A percentile compares a stretch with the other conserved stretches of the same genome.
These are phyloP conservation scores for Orestias chungarensis DNA, from an alignment of 2,797 vertebrate genomes.

Conservation along the genomic window DNA sequence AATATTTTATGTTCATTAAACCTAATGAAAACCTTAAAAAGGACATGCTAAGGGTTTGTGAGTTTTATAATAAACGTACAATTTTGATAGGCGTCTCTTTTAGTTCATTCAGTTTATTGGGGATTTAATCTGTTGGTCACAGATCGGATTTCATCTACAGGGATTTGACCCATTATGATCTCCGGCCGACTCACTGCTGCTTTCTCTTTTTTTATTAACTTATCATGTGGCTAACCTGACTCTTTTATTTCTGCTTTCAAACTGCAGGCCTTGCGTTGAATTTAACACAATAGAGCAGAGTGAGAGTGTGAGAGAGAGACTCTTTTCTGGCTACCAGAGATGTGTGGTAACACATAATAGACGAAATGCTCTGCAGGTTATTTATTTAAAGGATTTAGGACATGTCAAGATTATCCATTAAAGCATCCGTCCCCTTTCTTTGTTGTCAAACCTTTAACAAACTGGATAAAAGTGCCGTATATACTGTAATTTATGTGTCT, in stretches of 20 bases:
- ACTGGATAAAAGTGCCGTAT: neutral
- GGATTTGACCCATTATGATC: too few relatives aligned
- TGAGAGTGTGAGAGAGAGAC: neutral
- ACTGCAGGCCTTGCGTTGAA: slow-evolving; percentile 3
- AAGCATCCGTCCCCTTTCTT: neutral
- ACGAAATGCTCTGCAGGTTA: neutral
- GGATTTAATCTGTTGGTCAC: neutral
- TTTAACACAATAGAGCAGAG: too few relatives aligned
- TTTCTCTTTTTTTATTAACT: neutral
- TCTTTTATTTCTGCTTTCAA: neutral
- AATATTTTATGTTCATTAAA: neutral
- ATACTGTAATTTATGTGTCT: neutral
- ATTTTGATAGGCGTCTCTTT: too few relatives aligned
- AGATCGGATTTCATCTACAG: neutral
- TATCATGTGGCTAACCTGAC: neutral
- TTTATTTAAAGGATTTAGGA: neutral
- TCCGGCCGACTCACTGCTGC: neutral
- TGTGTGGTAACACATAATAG: neutral
- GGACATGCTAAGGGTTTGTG: too few relatives aligned
- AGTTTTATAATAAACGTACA: too few relatives aligned
- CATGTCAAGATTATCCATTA: neutral
- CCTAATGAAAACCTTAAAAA: neutral
- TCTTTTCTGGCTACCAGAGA: neutral
- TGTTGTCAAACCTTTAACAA: neutral
- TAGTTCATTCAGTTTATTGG: too few relatives aligned